Percentiles rank a stretch among this genome's conserved stretches.
Conservation (phyloP, 2,888 invertebrate species). For the Catocala fraxini region DNA sequence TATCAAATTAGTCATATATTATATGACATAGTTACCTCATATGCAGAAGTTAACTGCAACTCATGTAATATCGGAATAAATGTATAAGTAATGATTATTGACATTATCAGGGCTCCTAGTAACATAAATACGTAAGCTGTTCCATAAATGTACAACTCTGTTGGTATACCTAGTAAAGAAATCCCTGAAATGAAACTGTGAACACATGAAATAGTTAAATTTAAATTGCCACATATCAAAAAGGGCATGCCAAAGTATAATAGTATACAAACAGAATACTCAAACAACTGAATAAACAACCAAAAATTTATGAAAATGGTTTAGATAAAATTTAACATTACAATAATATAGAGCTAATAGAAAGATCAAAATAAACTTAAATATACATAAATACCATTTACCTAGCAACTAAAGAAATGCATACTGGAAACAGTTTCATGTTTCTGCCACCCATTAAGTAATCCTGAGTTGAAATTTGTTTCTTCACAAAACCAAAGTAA, state of each 20-base stretch:
- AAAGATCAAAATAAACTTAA: not conserved
- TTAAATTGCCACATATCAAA: no score
- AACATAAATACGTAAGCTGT: conserved; percentile 90
- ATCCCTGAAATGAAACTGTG: conserved; percentile 92
- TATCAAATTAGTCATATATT: no score
- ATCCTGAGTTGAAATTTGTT: conserved; percentile 88
- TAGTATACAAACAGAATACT: no score
- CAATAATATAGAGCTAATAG: not conserved
- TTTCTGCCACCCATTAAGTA: conserved; percentile 94
- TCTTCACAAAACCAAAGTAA: conserved; percentile 92
- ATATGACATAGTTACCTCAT: conserved; percentile 86
- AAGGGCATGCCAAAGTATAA: no score
- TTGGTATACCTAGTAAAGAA: conserved; percentile 92
- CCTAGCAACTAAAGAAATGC: conserved; percentile 94
- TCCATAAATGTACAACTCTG: conserved; percentile 93
- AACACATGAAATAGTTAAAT: conserved; percentile 10
- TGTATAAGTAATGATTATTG: conserved; percentile 87
- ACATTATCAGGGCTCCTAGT: conserved; percentile 88
- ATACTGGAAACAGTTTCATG: conserved; percentile 93
- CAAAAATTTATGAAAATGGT: no score
- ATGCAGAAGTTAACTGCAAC: conserved; percentile 91
- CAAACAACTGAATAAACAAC: no score
- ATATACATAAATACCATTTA: conserved; percentile 58
- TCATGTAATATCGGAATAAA: conserved; percentile 92
- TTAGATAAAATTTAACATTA: not conserved